phyloP scores from a whole-genome alignment of 1,140 invertebrate genomes.

The Ceratitis capitata region DNA sequence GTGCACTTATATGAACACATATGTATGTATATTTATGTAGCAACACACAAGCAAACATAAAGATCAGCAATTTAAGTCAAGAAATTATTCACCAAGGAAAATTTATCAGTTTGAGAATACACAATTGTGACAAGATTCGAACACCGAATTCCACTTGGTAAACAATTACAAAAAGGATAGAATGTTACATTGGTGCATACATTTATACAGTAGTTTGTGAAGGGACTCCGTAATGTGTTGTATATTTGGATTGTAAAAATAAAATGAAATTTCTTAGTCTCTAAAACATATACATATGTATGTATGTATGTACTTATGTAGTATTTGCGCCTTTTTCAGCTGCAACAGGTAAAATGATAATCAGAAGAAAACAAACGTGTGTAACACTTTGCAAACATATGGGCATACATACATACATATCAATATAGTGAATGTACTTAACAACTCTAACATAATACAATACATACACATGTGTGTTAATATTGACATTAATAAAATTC shows the following conservation, averaged over 20 bases:
- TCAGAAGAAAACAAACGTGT: not conserved
- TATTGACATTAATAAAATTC: constrained; percentile 21
- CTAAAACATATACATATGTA: too few species aligned
- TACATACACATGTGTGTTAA: not conserved
- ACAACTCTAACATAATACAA: too few species aligned
- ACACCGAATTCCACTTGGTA: constrained; percentile 4
- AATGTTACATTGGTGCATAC: not conserved
- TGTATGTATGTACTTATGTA: too few species aligned
- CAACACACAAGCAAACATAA: too few species aligned
- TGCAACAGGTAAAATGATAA: not conserved
- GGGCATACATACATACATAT: not conserved
- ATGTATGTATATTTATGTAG: too few species aligned
- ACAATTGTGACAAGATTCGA: not conserved
- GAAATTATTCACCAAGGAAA: too few species aligned
- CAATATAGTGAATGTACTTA: too few species aligned
- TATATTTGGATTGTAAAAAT: not conserved
- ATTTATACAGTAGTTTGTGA: not conserved
- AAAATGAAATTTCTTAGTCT: not conserved
- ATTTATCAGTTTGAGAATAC: too few species aligned
- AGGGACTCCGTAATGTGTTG: not conserved
- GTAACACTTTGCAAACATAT: not conserved
- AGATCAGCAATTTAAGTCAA: too few species aligned
- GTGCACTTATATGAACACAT: too few species aligned
- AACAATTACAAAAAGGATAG: not conserved
- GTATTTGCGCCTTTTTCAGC: not conserved